Base-by-base conservation (phyloP, 2,888 invertebrate genomes). In the Drosophila sordidula region DNA sequence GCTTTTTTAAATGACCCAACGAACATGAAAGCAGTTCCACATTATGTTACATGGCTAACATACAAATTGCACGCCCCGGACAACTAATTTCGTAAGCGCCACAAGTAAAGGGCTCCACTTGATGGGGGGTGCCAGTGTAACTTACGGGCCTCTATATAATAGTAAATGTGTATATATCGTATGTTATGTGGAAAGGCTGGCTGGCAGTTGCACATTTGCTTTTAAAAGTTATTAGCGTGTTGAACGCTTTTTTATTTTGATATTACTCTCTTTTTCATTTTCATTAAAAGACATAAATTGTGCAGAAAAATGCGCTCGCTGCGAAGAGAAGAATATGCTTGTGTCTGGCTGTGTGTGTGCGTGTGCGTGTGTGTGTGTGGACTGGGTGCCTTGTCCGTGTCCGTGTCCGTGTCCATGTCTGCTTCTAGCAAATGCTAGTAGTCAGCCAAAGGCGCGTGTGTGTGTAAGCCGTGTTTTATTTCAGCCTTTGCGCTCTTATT, bases 261-360 rank as follows among this genome's bases (percentile, higher is more conserved):
- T 78, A 70, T 70, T 82, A 50, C 52, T 63, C 56, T 68, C 52
- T 58, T 61, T 74, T 75, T 74, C 67, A 75, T 89, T 84, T 89
- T 87, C 87, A 89, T 87, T 89, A 89, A 84, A 87, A 89, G 84
- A 84, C 87, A 84, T 89, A 89, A 84, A 84, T 84, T 89, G 89
- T 87, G 87, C 87, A 89, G 89, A 84, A 89, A 87, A 84, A 83
- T 87, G 78, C 70, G 65, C 50, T 9, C 29, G 29, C 29, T 29
- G 29, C 29, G 45, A 36, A 52, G 72, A 46, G 63, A 74, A 80
- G 61, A 59, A 73, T 69, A 69, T 38, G 38, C 29, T 42, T 34
- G 50, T 61, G 34, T 41, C 39, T 58, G 38, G 46, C 6, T 42
- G 46, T 58, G 61, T 76, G 68, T 16, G 45, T 55, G 45, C 69